phyloP scores from a whole-genome alignment of 2,888 invertebrate genomes.

The Stenurella melanura region DNA sequence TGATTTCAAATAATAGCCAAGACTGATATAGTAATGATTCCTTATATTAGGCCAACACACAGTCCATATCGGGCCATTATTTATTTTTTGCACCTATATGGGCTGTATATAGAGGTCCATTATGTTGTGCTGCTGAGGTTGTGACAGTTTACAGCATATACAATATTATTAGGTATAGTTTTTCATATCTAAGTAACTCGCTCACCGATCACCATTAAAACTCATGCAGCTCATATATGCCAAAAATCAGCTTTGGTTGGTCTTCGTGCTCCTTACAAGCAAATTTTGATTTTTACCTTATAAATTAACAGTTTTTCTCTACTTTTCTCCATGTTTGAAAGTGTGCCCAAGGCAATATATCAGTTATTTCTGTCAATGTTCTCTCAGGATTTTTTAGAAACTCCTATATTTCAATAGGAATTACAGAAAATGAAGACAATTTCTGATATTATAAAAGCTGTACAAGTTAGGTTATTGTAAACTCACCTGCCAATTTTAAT shows the following conservation, averaged over 20 bases:
- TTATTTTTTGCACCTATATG: too few species aligned
- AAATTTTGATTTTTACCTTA: background rate
- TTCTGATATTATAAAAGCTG: constrained; percentile 31
- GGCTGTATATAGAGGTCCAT: too few species aligned
- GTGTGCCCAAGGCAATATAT: background rate
- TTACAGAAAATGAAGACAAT: background rate
- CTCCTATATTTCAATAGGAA: background rate
- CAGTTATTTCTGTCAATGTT: constrained; percentile 8
- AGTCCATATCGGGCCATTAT: too few species aligned
- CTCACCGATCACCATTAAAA: too few species aligned
- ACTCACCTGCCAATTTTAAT: constrained; percentile 55
- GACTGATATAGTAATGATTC: too few species aligned
- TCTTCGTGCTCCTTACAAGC: background rate
- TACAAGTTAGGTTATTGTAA: constrained; percentile 41
- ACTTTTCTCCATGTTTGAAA: background rate
- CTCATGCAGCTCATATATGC: too few species aligned
- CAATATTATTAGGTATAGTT: too few species aligned
- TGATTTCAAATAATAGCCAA: too few species aligned
- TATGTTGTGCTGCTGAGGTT: too few species aligned
- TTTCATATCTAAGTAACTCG: too few species aligned
- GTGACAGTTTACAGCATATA: too few species aligned
- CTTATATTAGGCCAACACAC: too few species aligned
- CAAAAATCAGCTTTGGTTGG: background rate
- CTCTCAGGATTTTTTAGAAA: constrained; percentile 4
- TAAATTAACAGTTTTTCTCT: background rate